Percentiles rank a stretch among this genome's conserved stretches.
Evolutionary conservation across 1,140 invertebrate species (phyloP).

Genomic region (Drosophila pachea): DNA sequence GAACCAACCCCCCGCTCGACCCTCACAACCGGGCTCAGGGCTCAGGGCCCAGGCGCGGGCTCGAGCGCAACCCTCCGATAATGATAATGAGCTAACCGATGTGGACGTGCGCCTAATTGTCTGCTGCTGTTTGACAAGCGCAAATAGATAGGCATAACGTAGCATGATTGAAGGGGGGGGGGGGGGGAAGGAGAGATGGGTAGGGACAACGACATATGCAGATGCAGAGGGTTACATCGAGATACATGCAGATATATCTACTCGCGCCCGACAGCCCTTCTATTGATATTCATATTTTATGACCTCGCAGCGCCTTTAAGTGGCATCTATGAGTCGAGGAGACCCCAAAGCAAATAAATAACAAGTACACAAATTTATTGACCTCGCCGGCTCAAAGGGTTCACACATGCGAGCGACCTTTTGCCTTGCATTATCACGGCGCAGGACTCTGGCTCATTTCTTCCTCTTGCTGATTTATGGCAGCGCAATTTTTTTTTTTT

Average conservation of each 20-base stretch:
- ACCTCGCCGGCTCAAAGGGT: conserved; percentile 16
- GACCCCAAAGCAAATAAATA: conserved; percentile 66
- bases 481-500: conserved; percentile 11
- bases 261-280: conserved; percentile 27
- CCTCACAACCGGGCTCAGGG: conserved; percentile 23
- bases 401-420: background rate
- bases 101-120: conserved; percentile 65
- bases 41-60: too few relatives aligned
- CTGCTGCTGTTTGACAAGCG: conserved; percentile 74
- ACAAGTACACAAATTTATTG: conserved; percentile 63
- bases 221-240: too few relatives aligned
- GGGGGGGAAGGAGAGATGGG: too few relatives aligned
- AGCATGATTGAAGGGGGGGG: too few relatives aligned
- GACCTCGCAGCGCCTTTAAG: conserved; percentile 41
- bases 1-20: conserved; percentile 9
- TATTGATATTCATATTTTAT: conserved; percentile 56
- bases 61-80: conserved; percentile 4
- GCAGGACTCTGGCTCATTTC: background rate
- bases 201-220: conserved; percentile 18
- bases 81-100: conserved; percentile 42
- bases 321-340: conserved; percentile 8
- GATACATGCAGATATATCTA: conserved; percentile 3
- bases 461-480: background rate
- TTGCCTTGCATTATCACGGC: too few relatives aligned
- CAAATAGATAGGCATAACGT: too few relatives aligned